These are phyloP conservation scores for Peromyscus leucopus DNA, from an alignment of 2,113 vertebrate genomes.

Conservation along the genomic window DNA sequence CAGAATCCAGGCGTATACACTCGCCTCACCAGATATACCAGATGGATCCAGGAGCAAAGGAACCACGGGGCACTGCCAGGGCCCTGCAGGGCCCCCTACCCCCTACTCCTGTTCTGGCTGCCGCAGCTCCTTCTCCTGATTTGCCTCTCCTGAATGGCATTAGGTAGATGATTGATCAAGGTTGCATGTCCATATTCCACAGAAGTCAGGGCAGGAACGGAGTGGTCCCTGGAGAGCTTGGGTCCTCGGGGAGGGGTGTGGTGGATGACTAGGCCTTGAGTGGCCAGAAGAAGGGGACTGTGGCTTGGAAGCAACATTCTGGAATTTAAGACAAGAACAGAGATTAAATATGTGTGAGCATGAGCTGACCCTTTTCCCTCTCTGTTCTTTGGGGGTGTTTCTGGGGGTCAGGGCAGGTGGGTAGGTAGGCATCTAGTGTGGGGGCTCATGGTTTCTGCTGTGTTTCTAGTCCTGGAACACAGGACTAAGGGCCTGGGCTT, in stretches of 20 bases:
- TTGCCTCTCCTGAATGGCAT: background rate
- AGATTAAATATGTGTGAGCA: slow-evolving; percentile 65
- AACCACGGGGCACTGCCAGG: background rate
- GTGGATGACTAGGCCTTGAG: background rate
- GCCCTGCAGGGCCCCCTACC: background rate
- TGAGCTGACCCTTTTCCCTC: slow-evolving; percentile 20
- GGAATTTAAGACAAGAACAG: background rate
- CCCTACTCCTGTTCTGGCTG: slow-evolving; percentile 26
- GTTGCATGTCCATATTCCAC: background rate
- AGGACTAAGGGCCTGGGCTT: background rate
- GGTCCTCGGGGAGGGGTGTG: background rate
- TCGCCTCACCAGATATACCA: slow-evolving; percentile 85
- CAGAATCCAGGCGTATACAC: slow-evolving; percentile 89
- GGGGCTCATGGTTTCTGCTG: background rate
- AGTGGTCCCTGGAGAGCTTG: background rate
- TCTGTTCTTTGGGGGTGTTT: background rate
- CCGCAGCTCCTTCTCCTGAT: slow-evolving; percentile 2
- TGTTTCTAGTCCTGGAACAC: background rate
- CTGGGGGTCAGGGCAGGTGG: background rate
- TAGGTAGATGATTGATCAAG: background rate
- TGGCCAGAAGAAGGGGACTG: background rate
- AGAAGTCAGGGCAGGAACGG: background rate
- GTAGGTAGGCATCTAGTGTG: background rate
- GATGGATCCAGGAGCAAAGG: slow-evolving; percentile 84
- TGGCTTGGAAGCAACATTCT: background rate